phyloP scores from a whole-genome alignment of 2,888 invertebrate genomes.

The Archips xylosteana region DNA sequence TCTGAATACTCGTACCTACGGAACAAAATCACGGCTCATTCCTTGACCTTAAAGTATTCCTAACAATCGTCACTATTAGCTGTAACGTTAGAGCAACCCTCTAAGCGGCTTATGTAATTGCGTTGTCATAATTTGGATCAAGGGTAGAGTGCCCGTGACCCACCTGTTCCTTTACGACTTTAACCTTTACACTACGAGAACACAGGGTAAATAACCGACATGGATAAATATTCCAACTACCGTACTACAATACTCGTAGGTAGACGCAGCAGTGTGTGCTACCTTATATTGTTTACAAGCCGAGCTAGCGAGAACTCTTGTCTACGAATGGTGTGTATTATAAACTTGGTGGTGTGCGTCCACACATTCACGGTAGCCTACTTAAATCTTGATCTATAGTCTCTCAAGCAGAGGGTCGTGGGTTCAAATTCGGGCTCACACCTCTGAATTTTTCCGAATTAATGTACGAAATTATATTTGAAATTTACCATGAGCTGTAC shows the following conservation, averaged over 20 bases:
- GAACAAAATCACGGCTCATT: background rate
- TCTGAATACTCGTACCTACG: background rate
- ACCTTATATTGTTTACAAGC: too few species aligned
- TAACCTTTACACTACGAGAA: slow-evolving; percentile 2
- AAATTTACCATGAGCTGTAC: too few species aligned
- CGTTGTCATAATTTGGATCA: slow-evolving; percentile 34
- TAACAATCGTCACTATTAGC: slow-evolving; percentile 24
- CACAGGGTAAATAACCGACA: background rate
- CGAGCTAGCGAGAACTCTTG: too few species aligned
- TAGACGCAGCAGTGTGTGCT: too few species aligned
- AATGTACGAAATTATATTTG: too few species aligned
- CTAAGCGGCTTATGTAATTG: slow-evolving; percentile 32
- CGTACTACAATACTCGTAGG: background rate
- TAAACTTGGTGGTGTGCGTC: too few species aligned
- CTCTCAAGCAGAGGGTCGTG: too few species aligned
- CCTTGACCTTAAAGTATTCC: slow-evolving; percentile 11
- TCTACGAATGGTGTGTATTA: too few species aligned
- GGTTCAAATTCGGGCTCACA: too few species aligned
- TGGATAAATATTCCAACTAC: background rate
- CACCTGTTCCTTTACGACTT: slow-evolving; percentile 16
- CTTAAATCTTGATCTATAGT: too few species aligned
- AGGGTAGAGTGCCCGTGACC: slow-evolving; percentile 23
- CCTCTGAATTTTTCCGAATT: too few species aligned
- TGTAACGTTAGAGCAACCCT: slow-evolving; percentile 16
- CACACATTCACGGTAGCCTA: too few species aligned